Evolutionary conservation across 92 coral and sea anemone genomes (phyloP).

Genomic region (Porites divaricata): DNA sequence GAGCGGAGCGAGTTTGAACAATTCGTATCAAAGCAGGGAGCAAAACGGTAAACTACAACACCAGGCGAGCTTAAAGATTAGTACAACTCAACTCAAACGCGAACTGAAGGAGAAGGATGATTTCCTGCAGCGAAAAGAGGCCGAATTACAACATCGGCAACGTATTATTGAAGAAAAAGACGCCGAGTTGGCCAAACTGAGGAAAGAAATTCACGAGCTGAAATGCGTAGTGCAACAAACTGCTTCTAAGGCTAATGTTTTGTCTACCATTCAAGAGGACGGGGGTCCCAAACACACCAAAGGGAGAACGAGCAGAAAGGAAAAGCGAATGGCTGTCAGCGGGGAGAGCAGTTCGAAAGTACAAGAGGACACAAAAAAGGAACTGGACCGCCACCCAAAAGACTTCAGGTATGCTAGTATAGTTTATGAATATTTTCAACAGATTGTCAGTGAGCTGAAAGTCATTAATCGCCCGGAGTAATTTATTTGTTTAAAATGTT

Average conservation of each 20-base stretch:
- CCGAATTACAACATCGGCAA: slow-evolving; percentile 85
- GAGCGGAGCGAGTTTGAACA: slow-evolving; percentile 75
- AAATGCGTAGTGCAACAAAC: slow-evolving; percentile 98
- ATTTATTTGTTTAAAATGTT: slow-evolving; percentile 26
- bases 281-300: background rate
- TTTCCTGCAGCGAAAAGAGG: slow-evolving; percentile 84
- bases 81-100: slow-evolving; percentile 63
- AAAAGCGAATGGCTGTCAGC: slow-evolving; percentile 96
- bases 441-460: background rate
- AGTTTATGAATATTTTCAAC: background rate
- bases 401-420: slow-evolving; percentile 81
- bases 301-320: slow-evolving; percentile 59
- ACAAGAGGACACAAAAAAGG: slow-evolving; percentile 80
- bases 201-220: slow-evolving; percentile 94
- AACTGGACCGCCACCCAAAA: slow-evolving; percentile 88
- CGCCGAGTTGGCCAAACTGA: slow-evolving; percentile 76
- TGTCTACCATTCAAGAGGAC: slow-evolving; percentile 80
- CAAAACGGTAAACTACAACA: slow-evolving; percentile 32
- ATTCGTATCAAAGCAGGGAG: slow-evolving; percentile 38
- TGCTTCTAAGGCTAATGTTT: slow-evolving; percentile 47
- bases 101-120: slow-evolving; percentile 90
- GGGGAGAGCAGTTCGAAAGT: slow-evolving; percentile 95
- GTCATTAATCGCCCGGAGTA: slow-evolving; percentile 1
- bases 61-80: background rate
- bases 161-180: slow-evolving; percentile 87